Base-by-base conservation (phyloP, 2,113 vertebrate genomes). In the Ornithorhynchus anatinus region DNA sequence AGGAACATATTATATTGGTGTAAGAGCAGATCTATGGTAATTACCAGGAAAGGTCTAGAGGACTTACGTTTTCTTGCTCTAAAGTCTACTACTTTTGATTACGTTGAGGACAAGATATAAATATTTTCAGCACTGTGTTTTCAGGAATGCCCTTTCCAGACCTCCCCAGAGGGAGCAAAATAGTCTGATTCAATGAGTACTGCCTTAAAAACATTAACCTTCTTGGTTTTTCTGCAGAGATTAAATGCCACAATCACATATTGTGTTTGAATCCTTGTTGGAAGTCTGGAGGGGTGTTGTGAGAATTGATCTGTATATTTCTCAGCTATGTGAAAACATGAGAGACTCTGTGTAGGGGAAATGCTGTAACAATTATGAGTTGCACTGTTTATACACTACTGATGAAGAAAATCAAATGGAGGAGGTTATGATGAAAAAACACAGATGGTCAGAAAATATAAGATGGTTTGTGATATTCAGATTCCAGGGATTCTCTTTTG, bases 141-240 rank as follows among this genome's bases (percentile, higher is more conserved):
- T n/a, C n/a, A n/a, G n/a, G n/a, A n/a, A n/a, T n/a, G n/a, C n/a
- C n/a, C n/a, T n/a, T n/a, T n/a, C n/a, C n/a, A n/a, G n/a, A n/a
- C 38, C 10, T 25, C 61, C 35, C 20, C n/a, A 70, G 17, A 75
- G 33, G 47, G 13, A 74, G 64, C 77, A 64, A 77, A 69, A 74
- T 58, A 25, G 12, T 45, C 36, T 61, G 37, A 43, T 66, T 36
- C 47, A 72, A 22, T 74, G 57, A 63, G 27, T 54, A 53, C 11
- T 69, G 47, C 4, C 1, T 69, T 53, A 63, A 74, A 72, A 56
- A 65, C 36, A 71, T 77, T 79, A 79, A 63, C 48, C 59, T 72
- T 74, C 58, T 74, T 72, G 22, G 47, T 84, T 77, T 82, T 32
- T 75, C 56, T 72, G 25, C 59, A 59, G 32, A 57, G 43, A 64